Conservation (phyloP, 2,113 vertebrate species). For the Mastomys coucha region DNA sequence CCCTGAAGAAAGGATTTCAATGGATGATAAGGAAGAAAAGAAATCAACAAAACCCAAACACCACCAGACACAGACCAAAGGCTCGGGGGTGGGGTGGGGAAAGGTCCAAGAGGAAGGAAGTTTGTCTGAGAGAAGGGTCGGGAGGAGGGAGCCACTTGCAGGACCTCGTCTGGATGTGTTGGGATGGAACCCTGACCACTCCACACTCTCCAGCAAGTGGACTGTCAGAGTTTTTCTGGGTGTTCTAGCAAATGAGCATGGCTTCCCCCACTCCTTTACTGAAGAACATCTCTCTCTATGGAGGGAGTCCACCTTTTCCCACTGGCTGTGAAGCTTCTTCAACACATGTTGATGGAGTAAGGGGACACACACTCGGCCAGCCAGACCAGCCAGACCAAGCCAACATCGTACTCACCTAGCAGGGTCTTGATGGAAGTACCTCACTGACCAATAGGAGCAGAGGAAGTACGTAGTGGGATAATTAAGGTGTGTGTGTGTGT, state of each 20-base stretch:
- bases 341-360: no score
- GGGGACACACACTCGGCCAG: background rate
- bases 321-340: background rate
- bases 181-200: background rate
- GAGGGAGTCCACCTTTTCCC: background rate
- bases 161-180: background rate
- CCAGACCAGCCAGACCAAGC: background rate
- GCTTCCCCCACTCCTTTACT: background rate
- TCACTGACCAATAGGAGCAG: background rate
- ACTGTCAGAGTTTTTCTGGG: background rate
- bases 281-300: background rate
- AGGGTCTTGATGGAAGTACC: background rate
- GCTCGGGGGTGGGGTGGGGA: fast-evolving
- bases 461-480: fast-evolving
- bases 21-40: background rate
- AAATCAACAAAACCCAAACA: background rate
- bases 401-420: no score
- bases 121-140: background rate
- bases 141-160: background rate
- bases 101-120: background rate
- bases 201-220: background rate
- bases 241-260: no score
- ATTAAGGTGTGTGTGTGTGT: background rate
- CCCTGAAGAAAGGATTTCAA: background rate
- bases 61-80: no score